Conservation (phyloP, 2,797 vertebrate species). For the Nasua narica region DNA sequence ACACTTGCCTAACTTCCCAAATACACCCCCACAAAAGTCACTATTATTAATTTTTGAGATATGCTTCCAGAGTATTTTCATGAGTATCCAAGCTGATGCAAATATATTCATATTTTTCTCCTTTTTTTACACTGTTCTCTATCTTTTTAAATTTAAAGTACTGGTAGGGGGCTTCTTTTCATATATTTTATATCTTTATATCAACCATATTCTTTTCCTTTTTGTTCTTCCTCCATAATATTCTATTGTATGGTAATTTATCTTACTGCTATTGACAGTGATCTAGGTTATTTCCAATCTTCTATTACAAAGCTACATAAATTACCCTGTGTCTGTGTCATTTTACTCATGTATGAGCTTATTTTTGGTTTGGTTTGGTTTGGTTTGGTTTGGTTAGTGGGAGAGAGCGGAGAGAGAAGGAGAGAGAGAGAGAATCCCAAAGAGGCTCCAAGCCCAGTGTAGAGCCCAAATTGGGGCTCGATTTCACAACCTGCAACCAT, state of each 20-base stretch:
- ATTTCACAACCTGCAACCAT: neutral
- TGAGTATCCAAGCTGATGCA: neutral
- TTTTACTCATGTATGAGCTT: neutral
- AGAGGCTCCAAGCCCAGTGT: neutral
- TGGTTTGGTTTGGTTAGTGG: neutral
- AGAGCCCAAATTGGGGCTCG: neutral
- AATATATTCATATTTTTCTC: neutral
- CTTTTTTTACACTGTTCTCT: neutral
- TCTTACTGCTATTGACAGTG: neutral
- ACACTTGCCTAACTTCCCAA: neutral
- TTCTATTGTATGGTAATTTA: neutral
- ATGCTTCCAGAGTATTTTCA: neutral
- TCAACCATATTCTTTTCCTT: neutral
- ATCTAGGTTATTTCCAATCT: constrained; percentile 17
- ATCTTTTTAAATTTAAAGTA: neutral
- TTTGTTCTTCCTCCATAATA: constrained; percentile 31
- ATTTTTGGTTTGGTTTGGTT: neutral
- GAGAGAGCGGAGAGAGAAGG: neutral
- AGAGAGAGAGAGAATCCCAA: neutral
- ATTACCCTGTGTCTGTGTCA: neutral
- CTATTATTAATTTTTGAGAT: neutral
- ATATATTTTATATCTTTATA: neutral
- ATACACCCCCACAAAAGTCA: neutral
- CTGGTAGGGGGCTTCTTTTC: neutral
- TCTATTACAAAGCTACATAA: neutral